phyloP scores from a whole-genome alignment of 2,113 vertebrate genomes.

The Pandion haliaetus region DNA sequence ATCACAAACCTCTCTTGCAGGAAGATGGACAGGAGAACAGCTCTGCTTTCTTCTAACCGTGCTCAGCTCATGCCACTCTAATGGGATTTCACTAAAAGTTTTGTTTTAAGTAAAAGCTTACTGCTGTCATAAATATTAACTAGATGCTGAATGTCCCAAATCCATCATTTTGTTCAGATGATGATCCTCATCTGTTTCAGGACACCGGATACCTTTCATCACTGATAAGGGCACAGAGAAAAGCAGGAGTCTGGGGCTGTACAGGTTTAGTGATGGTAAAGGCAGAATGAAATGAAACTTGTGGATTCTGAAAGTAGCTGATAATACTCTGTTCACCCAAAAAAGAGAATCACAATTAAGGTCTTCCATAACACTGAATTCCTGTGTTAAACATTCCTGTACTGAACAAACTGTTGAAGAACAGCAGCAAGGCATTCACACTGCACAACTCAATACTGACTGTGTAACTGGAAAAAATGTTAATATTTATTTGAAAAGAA shows the following conservation, averaged over 20 bases:
- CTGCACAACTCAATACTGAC: background rate
- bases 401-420: background rate
- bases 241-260: background rate
- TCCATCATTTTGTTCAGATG: background rate
- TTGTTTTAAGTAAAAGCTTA: conserved; percentile 28
- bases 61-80: background rate
- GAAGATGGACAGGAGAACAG: background rate
- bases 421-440: background rate
- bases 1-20: conserved; percentile 4
- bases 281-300: background rate
- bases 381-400: background rate
- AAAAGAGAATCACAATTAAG: background rate
- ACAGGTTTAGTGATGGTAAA: background rate
- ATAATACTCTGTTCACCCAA: background rate
- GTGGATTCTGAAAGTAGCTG: background rate
- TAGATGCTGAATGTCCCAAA: background rate
- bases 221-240: background rate
- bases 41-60: background rate
- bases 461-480: background rate
- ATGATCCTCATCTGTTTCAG: conserved; percentile 1
- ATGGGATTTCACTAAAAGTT: background rate
- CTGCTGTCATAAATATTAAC: conserved; percentile 14
- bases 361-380: background rate
- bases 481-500: conserved; percentile 53
- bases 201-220: background rate